Evolutionary conservation across 1,140 invertebrate genomes (phyloP).

Genomic region (Saccostrea cuccullata): DNA sequence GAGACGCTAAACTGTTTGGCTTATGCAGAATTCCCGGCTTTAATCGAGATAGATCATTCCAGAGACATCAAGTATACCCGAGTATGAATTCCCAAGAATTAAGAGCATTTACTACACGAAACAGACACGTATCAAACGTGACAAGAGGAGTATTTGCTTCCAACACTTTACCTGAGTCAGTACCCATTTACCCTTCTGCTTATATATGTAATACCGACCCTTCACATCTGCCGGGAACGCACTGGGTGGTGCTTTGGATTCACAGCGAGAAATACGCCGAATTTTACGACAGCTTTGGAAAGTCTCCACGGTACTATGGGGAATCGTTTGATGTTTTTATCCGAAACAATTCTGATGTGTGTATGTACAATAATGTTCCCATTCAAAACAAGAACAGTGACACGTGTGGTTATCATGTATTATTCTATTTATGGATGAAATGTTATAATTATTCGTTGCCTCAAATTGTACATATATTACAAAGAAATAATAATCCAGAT

Average conservation of each 20-base stretch:
- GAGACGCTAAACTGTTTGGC: slow-evolving; percentile 41
- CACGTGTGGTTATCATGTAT: slow-evolving; percentile 26
- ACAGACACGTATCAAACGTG: not conserved
- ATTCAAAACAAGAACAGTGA: no score
- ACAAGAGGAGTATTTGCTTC: slow-evolving; percentile 34
- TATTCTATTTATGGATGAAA: slow-evolving; percentile 51
- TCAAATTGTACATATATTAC: slow-evolving; percentile 24
- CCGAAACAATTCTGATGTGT: no score
- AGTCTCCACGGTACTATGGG: no score
- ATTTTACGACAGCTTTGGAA: no score
- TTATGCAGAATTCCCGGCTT: slow-evolving; percentile 28
- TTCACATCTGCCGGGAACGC: slow-evolving; percentile 12
- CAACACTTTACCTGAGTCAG: not conserved
- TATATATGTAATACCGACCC: slow-evolving; percentile 46
- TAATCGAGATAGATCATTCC: slow-evolving; percentile 32
- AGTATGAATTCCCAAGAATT: slow-evolving; percentile 31
- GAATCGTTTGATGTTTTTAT: no score
- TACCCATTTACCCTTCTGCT: slow-evolving; percentile 19
- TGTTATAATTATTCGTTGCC: slow-evolving; percentile 1
- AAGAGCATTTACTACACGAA: not conserved
- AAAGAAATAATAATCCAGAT: no score
- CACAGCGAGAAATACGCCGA: not conserved
- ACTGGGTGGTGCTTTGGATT: slow-evolving; percentile 42
- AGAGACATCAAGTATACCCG: slow-evolving; percentile 33
- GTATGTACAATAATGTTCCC: no score